These are phyloP conservation scores for Prenolepis imparis DNA, from an alignment of 2,888 invertebrate genomes.

Conservation along the genomic window DNA sequence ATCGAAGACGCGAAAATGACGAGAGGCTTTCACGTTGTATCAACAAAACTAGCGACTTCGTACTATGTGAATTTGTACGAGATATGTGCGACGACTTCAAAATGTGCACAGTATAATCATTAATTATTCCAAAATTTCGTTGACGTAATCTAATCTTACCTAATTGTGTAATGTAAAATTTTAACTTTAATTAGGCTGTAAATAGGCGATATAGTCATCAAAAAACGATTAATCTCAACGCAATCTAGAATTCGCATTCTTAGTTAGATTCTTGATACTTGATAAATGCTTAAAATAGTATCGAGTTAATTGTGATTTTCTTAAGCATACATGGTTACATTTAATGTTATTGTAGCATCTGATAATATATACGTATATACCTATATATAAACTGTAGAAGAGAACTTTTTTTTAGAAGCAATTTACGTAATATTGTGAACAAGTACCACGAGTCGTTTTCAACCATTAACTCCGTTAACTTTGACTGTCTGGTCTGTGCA, in stretches of 20 bases:
- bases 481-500: background rate
- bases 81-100: background rate
- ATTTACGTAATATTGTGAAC: background rate
- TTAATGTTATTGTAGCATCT: background rate
- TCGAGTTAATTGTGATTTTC: background rate
- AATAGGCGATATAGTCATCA: background rate
- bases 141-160: background rate
- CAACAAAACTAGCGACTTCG: background rate
- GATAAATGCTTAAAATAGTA: background rate
- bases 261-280: background rate
- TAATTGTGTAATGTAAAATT: background rate
- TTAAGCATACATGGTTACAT: background rate
- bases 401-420: background rate
- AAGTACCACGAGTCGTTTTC: background rate
- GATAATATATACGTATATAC: background rate
- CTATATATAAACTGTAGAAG: background rate
- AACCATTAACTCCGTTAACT: constrained; percentile 1
- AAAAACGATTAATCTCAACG: background rate
- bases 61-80: background rate
- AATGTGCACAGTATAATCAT: background rate
- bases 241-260: background rate
- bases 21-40: background rate
- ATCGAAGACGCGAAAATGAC: constrained; percentile 3
- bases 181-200: background rate
- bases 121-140: background rate